Conservation (phyloP, 2,888 invertebrate species). For the Sesia bembeciformis region DNA sequence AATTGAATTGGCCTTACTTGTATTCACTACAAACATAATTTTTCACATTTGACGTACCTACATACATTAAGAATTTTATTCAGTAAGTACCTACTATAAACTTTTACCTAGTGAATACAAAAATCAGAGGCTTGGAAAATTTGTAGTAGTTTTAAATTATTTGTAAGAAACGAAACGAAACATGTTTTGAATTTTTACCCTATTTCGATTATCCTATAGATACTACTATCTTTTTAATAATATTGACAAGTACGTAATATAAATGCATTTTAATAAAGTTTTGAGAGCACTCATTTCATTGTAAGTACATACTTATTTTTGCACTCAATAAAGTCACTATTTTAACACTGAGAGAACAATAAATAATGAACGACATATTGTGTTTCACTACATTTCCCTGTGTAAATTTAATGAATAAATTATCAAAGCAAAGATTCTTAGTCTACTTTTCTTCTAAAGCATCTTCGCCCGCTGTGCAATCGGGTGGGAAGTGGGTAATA, state of each 20-base stretch:
- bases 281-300: conserved; percentile 52
- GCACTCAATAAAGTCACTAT: conserved; percentile 68
- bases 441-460: no score
- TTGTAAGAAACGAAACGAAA: not conserved
- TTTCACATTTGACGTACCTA: no score
- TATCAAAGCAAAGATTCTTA: no score
- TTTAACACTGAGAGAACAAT: conserved; percentile 65
- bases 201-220: not conserved
- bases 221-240: not conserved
- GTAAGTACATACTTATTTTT: conserved; percentile 63
- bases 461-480: no score
- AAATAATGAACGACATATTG: conserved; percentile 26
- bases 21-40: no score
- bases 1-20: no score
- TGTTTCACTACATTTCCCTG: not conserved
- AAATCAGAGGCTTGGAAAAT: not conserved
- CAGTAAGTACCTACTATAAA: no score
- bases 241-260: not conserved
- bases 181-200: not conserved
- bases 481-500: no score
- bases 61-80: no score
- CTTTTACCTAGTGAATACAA: not conserved
- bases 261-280: conserved; percentile 36
- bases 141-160: not conserved
- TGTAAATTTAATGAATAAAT: no score